phyloP scores from a whole-genome alignment of 2,888 invertebrate genomes.

The Perizoma affinitatum region DNA sequence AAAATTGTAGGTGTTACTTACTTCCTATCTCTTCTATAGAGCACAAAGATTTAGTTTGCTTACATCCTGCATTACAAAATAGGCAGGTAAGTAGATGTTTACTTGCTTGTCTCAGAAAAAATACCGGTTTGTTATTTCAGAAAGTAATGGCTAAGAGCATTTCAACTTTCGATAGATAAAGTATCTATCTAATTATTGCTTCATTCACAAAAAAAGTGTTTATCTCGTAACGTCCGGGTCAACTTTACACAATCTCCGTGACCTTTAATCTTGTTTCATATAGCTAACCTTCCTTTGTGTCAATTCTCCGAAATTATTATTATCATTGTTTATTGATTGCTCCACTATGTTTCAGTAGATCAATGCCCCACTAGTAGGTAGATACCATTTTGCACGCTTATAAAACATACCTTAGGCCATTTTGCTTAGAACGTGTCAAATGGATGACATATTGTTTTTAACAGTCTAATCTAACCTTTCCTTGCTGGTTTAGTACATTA shows the following conservation, averaged over 20 bases:
- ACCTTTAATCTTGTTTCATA: constrained; percentile 78
- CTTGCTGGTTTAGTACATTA: constrained; percentile 10
- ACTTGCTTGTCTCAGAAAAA: too few relatives aligned
- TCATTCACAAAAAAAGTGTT: constrained; percentile 35
- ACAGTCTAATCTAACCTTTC: constrained; percentile 29
- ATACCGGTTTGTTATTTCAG: too few relatives aligned
- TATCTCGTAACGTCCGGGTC: constrained; percentile 75
- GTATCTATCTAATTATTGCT: constrained; percentile 22
- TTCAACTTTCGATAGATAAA: neutral
- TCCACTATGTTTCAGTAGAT: constrained; percentile 3
- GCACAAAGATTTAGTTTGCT: too few relatives aligned
- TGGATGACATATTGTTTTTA: neutral
- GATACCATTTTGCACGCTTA: neutral
- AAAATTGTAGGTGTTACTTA: constrained; percentile 49
- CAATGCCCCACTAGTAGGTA: neutral
- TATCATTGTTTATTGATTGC: constrained; percentile 20
- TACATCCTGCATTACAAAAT: too few relatives aligned
- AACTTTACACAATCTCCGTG: constrained; percentile 75
- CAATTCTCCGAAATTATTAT: constrained; percentile 64
- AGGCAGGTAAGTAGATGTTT: too few relatives aligned
- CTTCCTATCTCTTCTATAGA: neutral
- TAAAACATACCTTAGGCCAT: too few relatives aligned
- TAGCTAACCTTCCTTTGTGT: constrained; percentile 72
- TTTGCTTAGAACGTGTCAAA: too few relatives aligned
- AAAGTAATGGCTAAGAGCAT: too few relatives aligned